Conservation (phyloP, 2,113 vertebrate species). For the Stictonetta naevosa region DNA sequence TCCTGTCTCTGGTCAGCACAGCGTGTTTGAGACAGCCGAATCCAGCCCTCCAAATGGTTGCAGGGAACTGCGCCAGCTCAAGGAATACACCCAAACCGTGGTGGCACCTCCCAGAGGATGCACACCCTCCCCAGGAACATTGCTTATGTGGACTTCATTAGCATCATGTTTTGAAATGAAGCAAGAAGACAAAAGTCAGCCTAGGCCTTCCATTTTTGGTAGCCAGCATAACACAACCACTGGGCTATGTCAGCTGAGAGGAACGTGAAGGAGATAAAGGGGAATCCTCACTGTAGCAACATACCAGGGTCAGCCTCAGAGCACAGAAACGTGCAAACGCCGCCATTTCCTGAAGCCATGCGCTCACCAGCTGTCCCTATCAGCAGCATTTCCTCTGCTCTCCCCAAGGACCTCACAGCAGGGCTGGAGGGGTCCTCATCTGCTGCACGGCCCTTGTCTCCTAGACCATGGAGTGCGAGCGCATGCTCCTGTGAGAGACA, state of each 20-base stretch:
- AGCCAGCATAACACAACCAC: background rate
- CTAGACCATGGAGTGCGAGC: background rate
- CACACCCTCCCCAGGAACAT: background rate
- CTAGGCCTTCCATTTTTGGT: background rate
- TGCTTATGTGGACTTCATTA: background rate
- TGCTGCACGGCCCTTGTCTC: accelerated
- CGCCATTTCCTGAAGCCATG: background rate
- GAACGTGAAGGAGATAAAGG: background rate
- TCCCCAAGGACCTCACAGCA: background rate
- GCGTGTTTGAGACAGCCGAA: background rate
- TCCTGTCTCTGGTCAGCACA: background rate
- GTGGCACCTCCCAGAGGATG: background rate
- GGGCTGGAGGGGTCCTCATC: background rate
- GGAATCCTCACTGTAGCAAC: accelerated
- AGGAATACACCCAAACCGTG: background rate
- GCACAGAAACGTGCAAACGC: background rate
- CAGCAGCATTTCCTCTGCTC: accelerated
- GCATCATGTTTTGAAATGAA: background rate
- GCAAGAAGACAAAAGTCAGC: background rate
- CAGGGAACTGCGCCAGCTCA: background rate
- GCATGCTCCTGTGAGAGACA: background rate
- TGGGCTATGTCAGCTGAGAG: background rate
- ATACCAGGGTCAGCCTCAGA: background rate
- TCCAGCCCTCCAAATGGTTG: accelerated
- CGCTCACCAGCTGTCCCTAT: background rate